phyloP scores from a whole-genome alignment of 2,797 vertebrate genomes.

The Hephaestus fuliginosus region DNA sequence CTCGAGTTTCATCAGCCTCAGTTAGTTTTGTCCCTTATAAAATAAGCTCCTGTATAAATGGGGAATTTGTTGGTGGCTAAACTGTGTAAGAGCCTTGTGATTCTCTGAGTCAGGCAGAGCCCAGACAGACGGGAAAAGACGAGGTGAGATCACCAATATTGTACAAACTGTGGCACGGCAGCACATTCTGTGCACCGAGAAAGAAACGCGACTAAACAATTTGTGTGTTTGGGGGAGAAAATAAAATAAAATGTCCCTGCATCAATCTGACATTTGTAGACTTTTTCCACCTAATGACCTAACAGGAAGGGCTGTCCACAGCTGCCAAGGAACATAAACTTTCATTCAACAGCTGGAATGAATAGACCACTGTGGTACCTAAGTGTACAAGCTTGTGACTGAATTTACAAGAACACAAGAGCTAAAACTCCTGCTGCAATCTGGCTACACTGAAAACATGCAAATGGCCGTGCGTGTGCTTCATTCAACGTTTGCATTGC shows the following conservation, averaged over 20 bases:
- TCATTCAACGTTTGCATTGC: conserved; percentile 10
- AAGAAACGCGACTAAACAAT: conserved; percentile 21
- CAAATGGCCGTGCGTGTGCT: not conserved
- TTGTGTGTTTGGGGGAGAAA: conserved; percentile 6
- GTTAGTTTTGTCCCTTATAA: conserved; percentile 15
- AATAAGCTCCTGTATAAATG: conserved; percentile 17
- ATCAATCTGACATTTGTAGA: conserved; percentile 54
- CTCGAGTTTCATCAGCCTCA: conserved; percentile 14
- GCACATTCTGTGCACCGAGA: not conserved
- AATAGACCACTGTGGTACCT: conserved; percentile 68
- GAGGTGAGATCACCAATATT: conserved; percentile 23
- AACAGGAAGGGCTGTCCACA: conserved; percentile 62
- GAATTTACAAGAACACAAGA: conserved; percentile 28
- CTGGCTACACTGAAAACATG: conserved; percentile 10
- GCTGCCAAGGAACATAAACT: conserved; percentile 61
- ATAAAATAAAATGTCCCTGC: conserved; percentile 28
- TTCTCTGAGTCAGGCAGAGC: conserved; percentile 52
- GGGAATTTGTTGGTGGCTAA: conserved; percentile 50
- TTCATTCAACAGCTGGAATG: conserved; percentile 64
- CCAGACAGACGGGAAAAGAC: conserved; percentile 49
- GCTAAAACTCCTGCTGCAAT: conserved; percentile 41
- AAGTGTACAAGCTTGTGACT: conserved; percentile 15
- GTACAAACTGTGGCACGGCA: conserved; percentile 5
- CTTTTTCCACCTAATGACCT: conserved; percentile 57
- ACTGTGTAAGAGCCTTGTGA: conserved; percentile 62